A percentile compares a stretch with the other conserved stretches of the same genome.
Evolutionary conservation across 2,888 invertebrate genomes (phyloP).

Genomic region (Masnerella sp.): DNA sequence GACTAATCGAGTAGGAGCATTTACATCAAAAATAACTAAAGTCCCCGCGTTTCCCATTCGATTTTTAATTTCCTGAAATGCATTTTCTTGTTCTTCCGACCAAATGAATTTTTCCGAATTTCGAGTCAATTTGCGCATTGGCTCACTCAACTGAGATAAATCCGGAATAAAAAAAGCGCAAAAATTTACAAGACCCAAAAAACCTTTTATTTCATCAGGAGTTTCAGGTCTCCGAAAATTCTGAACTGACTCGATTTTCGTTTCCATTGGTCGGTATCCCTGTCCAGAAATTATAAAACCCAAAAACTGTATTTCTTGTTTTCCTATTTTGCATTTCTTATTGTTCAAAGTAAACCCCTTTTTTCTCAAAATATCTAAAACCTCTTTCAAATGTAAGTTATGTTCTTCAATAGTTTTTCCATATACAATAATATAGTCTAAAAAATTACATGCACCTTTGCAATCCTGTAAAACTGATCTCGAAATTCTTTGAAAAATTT

Average conservation of each 20-base stretch:
- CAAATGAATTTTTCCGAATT: conserved; percentile 20
- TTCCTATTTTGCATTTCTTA: conserved; percentile 40
- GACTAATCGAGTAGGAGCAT: conserved; percentile 65
- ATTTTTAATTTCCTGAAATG: conserved; percentile 10
- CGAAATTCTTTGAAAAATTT: conserved; percentile 23
- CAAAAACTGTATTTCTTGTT: conserved; percentile 59
- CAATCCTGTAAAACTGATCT: conserved; percentile 6
- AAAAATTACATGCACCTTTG: conserved; percentile 17
- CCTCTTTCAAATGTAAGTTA: not conserved
- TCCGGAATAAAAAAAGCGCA: conserved; percentile 66
- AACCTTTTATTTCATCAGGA: conserved; percentile 42
- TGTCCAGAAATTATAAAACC: conserved; percentile 52
- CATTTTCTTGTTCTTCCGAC: conserved; percentile 6
- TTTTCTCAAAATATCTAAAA: conserved; percentile 7
- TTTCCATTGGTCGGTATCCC: conserved; percentile 39
- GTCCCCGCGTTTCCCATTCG: conserved; percentile 30
- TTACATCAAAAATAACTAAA: conserved; percentile 67
- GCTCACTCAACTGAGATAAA: conserved; percentile 62
- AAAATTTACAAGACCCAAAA: conserved; percentile 46
- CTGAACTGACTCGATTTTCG: conserved; percentile 36
- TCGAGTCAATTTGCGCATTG: conserved; percentile 52
- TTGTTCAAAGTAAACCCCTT: conserved; percentile 51
- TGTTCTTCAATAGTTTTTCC: conserved; percentile 17
- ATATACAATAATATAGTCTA: conserved; percentile 2
- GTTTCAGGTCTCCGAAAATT: conserved; percentile 32